phyloP scores from a whole-genome alignment of 2,113 vertebrate species.

The Thalassoma bifasciatum region DNA sequence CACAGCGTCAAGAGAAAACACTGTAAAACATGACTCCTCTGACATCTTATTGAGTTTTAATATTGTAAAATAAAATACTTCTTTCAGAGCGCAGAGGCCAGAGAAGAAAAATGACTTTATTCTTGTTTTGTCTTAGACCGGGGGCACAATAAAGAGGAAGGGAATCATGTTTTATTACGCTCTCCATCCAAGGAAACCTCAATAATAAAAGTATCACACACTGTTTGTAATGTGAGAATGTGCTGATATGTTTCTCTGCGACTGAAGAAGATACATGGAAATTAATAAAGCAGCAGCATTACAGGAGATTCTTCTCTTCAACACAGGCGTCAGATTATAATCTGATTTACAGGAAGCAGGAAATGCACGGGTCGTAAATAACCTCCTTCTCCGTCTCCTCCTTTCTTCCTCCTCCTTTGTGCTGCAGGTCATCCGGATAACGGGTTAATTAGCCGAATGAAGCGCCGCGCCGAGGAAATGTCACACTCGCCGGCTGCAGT shows the following conservation, averaged over 20 bases:
- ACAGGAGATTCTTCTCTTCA: background rate
- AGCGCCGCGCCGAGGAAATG: constrained; percentile 77
- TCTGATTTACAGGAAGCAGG: background rate
- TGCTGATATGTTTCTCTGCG: background rate
- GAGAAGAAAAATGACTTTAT: constrained; percentile 11
- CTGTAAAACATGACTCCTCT: background rate
- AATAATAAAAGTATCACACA: background rate
- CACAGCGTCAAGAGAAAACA: background rate
- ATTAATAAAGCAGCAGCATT: background rate
- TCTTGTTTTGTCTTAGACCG: background rate
- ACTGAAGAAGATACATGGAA: background rate
- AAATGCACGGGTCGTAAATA: background rate
- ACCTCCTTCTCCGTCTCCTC: constrained; percentile 11
- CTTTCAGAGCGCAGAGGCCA: constrained; percentile 4
- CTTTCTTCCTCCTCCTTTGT: constrained; percentile 45
- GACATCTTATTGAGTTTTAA: constrained; percentile 4
- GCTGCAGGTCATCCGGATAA: constrained; percentile 69
- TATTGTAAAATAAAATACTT: background rate
- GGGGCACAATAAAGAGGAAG: background rate
- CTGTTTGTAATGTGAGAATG: background rate
- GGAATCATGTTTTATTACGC: background rate
- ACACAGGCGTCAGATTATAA: background rate
- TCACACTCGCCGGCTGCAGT: constrained; percentile 75
- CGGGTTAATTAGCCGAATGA: constrained; percentile 82
- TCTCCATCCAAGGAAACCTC: constrained; percentile 6